phyloP scores from a whole-genome alignment of 2,113 vertebrate genomes.

The Parus major region DNA sequence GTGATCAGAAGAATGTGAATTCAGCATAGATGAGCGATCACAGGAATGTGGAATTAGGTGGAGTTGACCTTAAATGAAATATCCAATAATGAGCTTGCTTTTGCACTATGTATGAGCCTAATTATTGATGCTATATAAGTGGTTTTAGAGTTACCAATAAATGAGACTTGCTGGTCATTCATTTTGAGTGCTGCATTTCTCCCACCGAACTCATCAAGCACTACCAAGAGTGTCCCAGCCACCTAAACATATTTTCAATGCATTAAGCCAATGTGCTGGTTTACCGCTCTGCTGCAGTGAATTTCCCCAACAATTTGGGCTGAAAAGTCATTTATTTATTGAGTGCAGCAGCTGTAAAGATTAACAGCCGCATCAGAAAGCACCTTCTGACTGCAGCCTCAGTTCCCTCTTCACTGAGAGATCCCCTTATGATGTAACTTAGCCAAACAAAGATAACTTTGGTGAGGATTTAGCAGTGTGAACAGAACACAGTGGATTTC shows the following conservation, averaged over 20 bases:
- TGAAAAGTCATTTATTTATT: not conserved
- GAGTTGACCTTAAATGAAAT: no score
- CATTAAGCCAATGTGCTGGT: no score
- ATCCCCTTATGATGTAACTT: not conserved
- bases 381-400: not conserved
- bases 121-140: no score
- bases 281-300: not conserved
- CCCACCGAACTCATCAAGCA: not conserved
- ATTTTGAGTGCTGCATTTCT: no score
- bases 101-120: no score
- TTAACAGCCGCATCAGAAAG: not conserved
- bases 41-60: no score
- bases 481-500: not conserved
- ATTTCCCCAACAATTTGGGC: not conserved
- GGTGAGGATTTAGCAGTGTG: not conserved
- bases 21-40: no score
- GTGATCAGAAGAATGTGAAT: no score
- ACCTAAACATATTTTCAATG: fast-evolving
- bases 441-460: fast-evolving
- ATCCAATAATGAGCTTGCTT: no score
- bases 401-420: not conserved
- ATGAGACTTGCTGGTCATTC: no score
- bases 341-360: not conserved
- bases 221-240: not conserved
- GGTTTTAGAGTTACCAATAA: no score